Conservation (phyloP, 2,888 invertebrate species). For the Nebria salina region DNA sequence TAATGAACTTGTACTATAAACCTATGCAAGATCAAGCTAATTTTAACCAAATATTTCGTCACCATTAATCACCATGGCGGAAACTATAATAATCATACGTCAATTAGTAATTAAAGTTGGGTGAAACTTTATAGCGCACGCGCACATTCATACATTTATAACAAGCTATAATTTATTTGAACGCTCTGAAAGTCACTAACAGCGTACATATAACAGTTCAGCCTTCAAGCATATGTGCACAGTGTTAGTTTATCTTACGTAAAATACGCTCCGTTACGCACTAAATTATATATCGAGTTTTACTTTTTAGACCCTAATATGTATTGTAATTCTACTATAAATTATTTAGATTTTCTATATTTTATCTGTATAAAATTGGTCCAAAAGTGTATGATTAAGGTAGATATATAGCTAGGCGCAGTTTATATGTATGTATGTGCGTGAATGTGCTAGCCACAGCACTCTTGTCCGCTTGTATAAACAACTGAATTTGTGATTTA, state of each 20-base stretch:
- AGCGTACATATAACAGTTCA: not conserved
- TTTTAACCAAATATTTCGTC: conserved; percentile 38
- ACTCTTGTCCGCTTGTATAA: not conserved
- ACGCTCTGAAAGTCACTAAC: not conserved
- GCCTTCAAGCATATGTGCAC: not conserved
- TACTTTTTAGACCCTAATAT: no score
- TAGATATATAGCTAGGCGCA: not conserved
- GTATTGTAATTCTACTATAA: no score
- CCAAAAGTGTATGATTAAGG: no score
- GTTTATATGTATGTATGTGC: not conserved
- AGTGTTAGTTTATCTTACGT: not conserved
- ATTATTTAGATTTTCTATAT: no score
- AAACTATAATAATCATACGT: conserved; percentile 41
- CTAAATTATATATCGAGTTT: not conserved
- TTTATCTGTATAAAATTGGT: no score
- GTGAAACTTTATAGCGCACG: conserved; percentile 1
- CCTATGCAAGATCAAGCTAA: conserved; percentile 8
- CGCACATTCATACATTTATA: not conserved
- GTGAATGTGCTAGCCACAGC: not conserved
- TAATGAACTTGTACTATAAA: not conserved
- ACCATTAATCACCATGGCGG: conserved; percentile 37
- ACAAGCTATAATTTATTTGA: not conserved
- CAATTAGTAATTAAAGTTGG: conserved; percentile 41
- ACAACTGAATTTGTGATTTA: conserved; percentile 16
- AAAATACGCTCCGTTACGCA: not conserved